Percentiles rank a stretch among this genome's conserved stretches.
These are phyloP conservation scores for Burhinus oedicnemus DNA, from an alignment of 2,113 vertebrate species.

Conservation along the genomic window DNA sequence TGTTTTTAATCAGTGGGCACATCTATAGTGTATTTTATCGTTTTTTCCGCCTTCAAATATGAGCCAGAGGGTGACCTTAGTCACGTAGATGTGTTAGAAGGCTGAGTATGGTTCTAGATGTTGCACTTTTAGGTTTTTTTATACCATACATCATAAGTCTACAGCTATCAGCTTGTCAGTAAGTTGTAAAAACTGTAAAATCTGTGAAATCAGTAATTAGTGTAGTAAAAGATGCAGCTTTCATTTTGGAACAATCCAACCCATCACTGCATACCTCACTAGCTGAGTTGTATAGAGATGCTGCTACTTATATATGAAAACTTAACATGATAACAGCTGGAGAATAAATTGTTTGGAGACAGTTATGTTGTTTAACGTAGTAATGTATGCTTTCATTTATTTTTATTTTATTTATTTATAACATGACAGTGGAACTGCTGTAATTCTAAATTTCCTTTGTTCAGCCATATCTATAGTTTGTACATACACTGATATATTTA, in stretches of 20 bases:
- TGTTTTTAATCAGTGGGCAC: neutral
- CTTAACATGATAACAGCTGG: neutral
- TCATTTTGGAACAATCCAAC: neutral
- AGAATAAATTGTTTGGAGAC: neutral
- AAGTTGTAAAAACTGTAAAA: neutral
- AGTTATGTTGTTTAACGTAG: neutral
- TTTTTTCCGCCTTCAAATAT: neutral
- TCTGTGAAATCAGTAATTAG: neutral
- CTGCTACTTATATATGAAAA: neutral
- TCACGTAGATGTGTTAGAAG: neutral
- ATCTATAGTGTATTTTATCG: neutral
- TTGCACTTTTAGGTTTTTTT: neutral
- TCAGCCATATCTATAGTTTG: neutral
- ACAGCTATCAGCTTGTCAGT: neutral
- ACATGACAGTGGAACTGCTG: neutral
- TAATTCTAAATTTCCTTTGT: neutral
- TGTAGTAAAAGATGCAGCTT: neutral
- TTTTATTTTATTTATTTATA: neutral
- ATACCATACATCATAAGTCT: neutral
- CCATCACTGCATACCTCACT: neutral
- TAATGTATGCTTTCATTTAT: neutral
- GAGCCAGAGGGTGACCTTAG: neutral
- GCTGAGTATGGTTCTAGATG: neutral
- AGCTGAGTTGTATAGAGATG: neutral
- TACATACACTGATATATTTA: neutral